These are phyloP conservation scores for Apomyelois bistriatella DNA, from an alignment of 2,888 invertebrate genomes.

Conservation along the genomic window DNA sequence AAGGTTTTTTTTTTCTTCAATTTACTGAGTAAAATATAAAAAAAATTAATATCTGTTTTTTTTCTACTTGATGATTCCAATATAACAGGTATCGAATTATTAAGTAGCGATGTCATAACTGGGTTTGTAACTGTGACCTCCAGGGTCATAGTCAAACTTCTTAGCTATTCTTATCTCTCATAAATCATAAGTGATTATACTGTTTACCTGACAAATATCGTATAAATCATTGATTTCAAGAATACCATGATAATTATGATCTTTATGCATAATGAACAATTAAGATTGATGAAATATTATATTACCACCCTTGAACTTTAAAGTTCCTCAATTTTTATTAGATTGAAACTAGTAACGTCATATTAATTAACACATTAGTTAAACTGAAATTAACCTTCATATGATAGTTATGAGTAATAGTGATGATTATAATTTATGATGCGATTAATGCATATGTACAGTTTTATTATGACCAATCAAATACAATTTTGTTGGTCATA, in stretches of 20 bases:
- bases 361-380: slow-evolving; percentile 6
- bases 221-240: background rate
- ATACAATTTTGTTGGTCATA: too few species aligned
- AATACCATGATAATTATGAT: background rate
- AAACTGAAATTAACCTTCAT: slow-evolving; percentile 4
- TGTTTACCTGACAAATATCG: background rate
- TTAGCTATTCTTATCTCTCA: background rate
- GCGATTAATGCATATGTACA: too few species aligned
- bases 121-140: too few species aligned
- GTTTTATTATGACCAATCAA: too few species aligned
- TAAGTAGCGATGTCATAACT: too few species aligned
- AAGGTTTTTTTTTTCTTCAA: too few species aligned
- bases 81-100: too few species aligned
- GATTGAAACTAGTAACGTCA: background rate
- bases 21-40: too few species aligned
- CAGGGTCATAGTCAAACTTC: too few species aligned
- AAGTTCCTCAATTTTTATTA: background rate
- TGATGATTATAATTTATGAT: too few species aligned
- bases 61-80: too few species aligned
- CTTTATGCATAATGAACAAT: background rate
- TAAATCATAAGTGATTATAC: background rate
- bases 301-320: slow-evolving; percentile 5
- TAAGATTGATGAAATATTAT: background rate
- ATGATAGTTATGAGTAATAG: background rate
- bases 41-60: too few species aligned